Percentiles rank a stretch among this genome's conserved stretches.
These are phyloP conservation scores for Parnassius mnemosyne DNA, from an alignment of 2,888 invertebrate genomes.

Conservation along the genomic window DNA sequence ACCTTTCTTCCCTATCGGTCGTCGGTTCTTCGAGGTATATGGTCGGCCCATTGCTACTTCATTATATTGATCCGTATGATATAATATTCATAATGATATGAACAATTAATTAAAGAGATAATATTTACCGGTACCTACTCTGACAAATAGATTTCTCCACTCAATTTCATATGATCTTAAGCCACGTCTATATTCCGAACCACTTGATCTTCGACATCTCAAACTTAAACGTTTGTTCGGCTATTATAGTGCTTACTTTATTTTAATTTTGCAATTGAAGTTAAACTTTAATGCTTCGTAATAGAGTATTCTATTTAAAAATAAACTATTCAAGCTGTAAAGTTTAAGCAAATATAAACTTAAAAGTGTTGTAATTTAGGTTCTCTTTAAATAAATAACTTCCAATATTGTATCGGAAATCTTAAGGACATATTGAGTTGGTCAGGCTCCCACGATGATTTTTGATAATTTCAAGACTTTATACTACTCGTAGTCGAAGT, in stretches of 20 bases:
- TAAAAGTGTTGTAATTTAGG: not conserved
- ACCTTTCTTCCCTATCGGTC: too few relatives aligned
- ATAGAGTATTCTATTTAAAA: not conserved
- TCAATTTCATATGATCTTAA: not conserved
- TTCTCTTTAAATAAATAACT: not conserved
- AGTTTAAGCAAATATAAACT: not conserved
- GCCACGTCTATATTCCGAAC: constrained; percentile 1
- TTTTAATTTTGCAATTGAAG: not conserved
- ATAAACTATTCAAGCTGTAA: too few relatives aligned
- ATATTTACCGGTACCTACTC: too few relatives aligned
- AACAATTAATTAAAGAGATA: too few relatives aligned
- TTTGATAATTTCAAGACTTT: constrained; percentile 1
- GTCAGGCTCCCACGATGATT: constrained; percentile 67
- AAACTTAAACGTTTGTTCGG: not conserved
- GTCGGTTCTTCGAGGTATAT: too few relatives aligned
- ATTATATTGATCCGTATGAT: too few relatives aligned
- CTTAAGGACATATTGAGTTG: constrained; percentile 60
- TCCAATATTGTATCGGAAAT: constrained; percentile 13
- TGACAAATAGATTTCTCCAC: not conserved
- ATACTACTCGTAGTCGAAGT: not conserved
- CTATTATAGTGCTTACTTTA: not conserved
- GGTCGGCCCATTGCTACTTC: too few relatives aligned
- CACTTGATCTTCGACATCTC: constrained; percentile 20
- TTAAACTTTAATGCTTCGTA: constrained; percentile 1
- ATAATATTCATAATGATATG: too few relatives aligned